Conservation (phyloP, 2,113 vertebrate genomes). For the Polyodon spathula region DNA sequence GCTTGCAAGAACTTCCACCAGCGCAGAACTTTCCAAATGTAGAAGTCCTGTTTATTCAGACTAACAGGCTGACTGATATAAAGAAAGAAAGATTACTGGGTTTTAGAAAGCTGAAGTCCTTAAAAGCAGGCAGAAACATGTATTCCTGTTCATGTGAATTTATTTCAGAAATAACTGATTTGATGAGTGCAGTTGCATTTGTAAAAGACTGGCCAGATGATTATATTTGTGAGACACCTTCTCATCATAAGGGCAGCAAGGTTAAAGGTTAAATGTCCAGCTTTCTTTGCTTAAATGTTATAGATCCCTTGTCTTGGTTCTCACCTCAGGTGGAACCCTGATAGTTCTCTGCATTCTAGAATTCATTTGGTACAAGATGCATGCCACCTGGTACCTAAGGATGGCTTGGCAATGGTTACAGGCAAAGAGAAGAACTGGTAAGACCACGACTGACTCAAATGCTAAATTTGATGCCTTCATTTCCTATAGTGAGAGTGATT, state of each 20-base stretch:
- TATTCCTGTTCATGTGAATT: constrained; percentile 62
- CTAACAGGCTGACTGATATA: constrained; percentile 47
- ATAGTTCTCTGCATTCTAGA: constrained; percentile 23
- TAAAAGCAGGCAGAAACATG: constrained; percentile 50
- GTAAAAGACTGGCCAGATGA: constrained; percentile 37
- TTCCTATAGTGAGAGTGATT: constrained; percentile 61
- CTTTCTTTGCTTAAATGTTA: constrained; percentile 49
- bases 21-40: constrained; percentile 33
- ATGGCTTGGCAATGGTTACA: constrained; percentile 69
- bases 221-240: constrained; percentile 56
- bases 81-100: constrained; percentile 35
- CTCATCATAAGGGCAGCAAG: constrained; percentile 25
- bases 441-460: constrained; percentile 34
- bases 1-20: constrained; percentile 43
- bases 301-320: constrained; percentile 23
- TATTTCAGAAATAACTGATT: constrained; percentile 16
- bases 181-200: constrained; percentile 29
- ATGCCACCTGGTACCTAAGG: constrained; percentile 55
- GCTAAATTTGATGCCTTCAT: constrained; percentile 48
- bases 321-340: constrained; percentile 31
- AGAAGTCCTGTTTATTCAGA: constrained; percentile 34
- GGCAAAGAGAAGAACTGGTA: constrained; percentile 56
- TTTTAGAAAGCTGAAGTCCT: constrained; percentile 34
- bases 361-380: constrained; percentile 37
- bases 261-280: constrained; percentile 19